A percentile compares a stretch with the other conserved stretches of the same genome.
Conservation (phyloP, 1,140 invertebrate genomes). For the Drosophila teissieri region DNA sequence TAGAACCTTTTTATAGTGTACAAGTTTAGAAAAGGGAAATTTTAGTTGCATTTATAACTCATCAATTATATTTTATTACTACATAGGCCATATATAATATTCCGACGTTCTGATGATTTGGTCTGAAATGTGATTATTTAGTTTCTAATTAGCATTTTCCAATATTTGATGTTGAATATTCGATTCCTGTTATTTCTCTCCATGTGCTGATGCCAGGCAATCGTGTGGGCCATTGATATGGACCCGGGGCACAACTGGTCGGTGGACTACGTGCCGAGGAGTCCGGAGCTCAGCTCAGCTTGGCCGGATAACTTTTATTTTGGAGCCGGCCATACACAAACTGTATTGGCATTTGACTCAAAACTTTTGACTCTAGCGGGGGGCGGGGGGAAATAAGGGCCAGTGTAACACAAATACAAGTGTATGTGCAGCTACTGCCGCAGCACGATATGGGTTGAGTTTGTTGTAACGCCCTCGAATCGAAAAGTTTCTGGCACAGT, state of each 20-base stretch:
- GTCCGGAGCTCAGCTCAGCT: conserved; percentile 18
- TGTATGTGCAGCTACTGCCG: conserved; percentile 26
- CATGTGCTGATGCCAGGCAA: conserved; percentile 13
- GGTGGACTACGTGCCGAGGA: conserved; percentile 40
- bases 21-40: too few species aligned
- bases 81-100: too few species aligned
- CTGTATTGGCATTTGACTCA: conserved; percentile 81
- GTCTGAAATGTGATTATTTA: too few species aligned
- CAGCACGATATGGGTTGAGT: conserved; percentile 40
- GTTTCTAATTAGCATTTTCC: too few species aligned
- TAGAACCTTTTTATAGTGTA: too few species aligned
- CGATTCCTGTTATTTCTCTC: not conserved
- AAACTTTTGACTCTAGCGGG: conserved; percentile 67
- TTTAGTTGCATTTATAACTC: too few species aligned
- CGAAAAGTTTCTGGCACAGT: conserved; percentile 73
- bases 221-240: conserved; percentile 76
- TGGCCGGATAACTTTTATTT: conserved; percentile 53
- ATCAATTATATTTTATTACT: too few species aligned
- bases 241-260: conserved; percentile 51
- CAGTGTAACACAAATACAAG: conserved; percentile 12
- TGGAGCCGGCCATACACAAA: conserved; percentile 50
- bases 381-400: not conserved
- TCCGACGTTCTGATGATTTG: too few species aligned
- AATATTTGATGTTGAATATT: too few species aligned
- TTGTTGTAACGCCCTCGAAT: conserved; percentile 55